A percentile compares a stretch with the other conserved stretches of the same genome.
Evolutionary conservation across 2,113 vertebrate species (phyloP).

Genomic region (Circaetus gallicus): DNA sequence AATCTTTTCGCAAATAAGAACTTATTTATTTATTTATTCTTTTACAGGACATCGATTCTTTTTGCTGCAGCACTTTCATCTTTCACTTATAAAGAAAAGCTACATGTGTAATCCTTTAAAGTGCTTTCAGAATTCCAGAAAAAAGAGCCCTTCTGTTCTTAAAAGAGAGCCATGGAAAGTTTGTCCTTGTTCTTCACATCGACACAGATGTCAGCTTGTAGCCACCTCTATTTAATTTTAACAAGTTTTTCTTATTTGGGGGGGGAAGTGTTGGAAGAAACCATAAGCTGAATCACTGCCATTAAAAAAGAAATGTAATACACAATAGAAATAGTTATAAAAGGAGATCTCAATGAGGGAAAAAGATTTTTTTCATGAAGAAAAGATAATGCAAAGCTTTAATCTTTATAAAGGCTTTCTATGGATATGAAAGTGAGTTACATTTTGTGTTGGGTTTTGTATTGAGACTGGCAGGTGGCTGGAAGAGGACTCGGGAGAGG

Average conservation of each 20-base stretch:
- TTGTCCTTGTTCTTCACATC: not conserved
- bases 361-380: not conserved
- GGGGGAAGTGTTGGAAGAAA: not conserved
- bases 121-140: not conserved
- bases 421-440: not conserved
- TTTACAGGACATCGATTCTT: not conserved
- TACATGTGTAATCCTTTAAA: not conserved
- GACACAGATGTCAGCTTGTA: constrained; percentile 7
- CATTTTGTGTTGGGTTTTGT: constrained; percentile 39
- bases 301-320: not conserved
- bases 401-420: constrained; percentile 27
- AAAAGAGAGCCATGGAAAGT: not conserved
- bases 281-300: not conserved
- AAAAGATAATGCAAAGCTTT: constrained; percentile 16
- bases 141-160: not conserved
- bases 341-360: not conserved
- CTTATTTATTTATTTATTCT: not conserved
- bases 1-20: not conserved
- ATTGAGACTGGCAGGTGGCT: constrained; percentile 25
- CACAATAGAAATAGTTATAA: not conserved
- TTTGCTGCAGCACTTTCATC: not conserved
- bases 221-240: constrained; percentile 2
- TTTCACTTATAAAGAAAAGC: not conserved
- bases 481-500: constrained; percentile 21
- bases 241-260: not conserved